These are phyloP conservation scores for Sardina pilchardus DNA, from an alignment of 2,113 vertebrate genomes.

Conservation along the genomic window DNA sequence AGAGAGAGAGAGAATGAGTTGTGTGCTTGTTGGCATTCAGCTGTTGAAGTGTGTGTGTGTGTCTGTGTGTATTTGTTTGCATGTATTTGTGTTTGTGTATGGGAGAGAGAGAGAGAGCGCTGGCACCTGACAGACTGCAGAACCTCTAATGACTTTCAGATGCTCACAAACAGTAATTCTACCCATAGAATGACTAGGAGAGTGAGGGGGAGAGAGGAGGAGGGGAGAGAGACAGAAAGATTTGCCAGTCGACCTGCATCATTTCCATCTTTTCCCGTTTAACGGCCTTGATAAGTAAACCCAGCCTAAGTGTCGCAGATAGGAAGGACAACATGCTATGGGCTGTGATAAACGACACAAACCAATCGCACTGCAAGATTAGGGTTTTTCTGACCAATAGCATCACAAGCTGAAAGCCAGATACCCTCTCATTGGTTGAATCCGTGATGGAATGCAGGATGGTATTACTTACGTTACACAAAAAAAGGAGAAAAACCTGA, in stretches of 20 bases:
- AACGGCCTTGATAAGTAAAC: not conserved
- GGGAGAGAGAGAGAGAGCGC: constrained; percentile 40
- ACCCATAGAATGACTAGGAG: constrained; percentile 79
- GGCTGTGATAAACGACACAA: not conserved
- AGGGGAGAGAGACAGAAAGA: not conserved
- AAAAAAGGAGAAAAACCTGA: not conserved
- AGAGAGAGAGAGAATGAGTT: constrained; percentile 3
- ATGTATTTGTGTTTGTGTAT: constrained; percentile 37
- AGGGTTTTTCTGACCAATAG: not conserved
- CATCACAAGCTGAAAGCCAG: not conserved
- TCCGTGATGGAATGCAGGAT: not conserved
- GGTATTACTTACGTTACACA: not conserved
- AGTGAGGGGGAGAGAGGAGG: constrained; percentile 66
- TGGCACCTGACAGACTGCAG: constrained; percentile 89
- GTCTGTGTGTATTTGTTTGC: constrained; percentile 22
- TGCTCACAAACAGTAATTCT: constrained; percentile 91
- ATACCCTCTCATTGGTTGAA: not conserved
- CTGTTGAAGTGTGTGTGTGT: constrained; percentile 21
- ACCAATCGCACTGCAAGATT: not conserved
- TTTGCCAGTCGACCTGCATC: not conserved
- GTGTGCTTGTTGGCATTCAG: constrained; percentile 16
- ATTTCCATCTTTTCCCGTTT: not conserved
- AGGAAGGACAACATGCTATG: not conserved
- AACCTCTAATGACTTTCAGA: constrained; percentile 91
- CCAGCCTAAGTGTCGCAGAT: not conserved